These are phyloP conservation scores for Alloscopus bannaensis DNA, from an alignment of 2,888 invertebrate genomes.

Conservation along the genomic window DNA sequence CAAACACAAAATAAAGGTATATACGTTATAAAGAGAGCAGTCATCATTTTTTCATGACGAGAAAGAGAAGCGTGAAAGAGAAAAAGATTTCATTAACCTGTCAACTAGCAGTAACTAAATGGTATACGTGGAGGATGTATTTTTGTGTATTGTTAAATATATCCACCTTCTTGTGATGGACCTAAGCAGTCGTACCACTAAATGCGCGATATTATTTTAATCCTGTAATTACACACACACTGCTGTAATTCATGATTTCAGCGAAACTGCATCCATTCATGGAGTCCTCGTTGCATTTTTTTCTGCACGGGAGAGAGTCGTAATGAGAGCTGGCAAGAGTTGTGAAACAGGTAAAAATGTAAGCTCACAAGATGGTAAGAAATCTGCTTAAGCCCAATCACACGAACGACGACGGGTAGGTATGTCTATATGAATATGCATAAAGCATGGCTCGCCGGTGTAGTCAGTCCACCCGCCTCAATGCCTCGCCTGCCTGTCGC, in stretches of 20 bases:
- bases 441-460: conserved; percentile 47
- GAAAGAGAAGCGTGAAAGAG: conserved; percentile 40
- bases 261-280: conserved; percentile 65
- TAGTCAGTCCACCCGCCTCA: conserved; percentile 29
- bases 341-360: too few species aligned
- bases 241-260: conserved; percentile 59
- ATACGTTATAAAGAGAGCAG: too few species aligned
- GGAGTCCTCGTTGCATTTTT: conserved; percentile 33
- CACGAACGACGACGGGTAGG: too few species aligned
- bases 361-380: not conserved
- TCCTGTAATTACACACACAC: conserved; percentile 7
- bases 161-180: too few species aligned
- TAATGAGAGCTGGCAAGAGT: too few species aligned
- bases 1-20: too few species aligned
- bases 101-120: conserved; percentile 54
- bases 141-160: too few species aligned
- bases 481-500: conserved; percentile 48
- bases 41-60: conserved; percentile 5
- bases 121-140: conserved; percentile 35
- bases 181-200: too few species aligned
- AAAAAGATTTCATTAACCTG: conserved; percentile 62
- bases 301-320: too few species aligned
- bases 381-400: too few species aligned
- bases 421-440: too few species aligned
- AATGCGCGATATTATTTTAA: too few species aligned